Base-by-base conservation (phyloP, 2,113 vertebrate species). In the Dissostichus mawsoni region DNA sequence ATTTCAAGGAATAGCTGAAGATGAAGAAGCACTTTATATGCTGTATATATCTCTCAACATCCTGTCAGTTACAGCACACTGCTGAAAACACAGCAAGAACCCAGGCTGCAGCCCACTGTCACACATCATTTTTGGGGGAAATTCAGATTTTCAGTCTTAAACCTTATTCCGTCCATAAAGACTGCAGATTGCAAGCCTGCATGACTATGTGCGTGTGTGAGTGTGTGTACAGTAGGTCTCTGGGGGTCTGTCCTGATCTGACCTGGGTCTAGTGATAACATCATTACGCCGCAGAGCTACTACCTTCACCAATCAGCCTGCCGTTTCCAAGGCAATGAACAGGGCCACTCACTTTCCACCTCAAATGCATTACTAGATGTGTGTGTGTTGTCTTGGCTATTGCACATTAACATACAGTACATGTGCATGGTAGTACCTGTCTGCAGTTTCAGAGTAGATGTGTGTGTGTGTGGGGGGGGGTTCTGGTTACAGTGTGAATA, bases 241-340 rank as follows among this genome's bases (percentile, higher is more conserved):
- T 61, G 18, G 80, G 84, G 73, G 87, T 85, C 80, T 89, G 89
- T 89, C 91, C 92, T 92, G 59, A 88, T 70, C 65, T 91, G 85
- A 93, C 90, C 92, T 66, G 18, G 53, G 78, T 83, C 52, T 56
- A 63, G 74, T 69, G 93, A 94, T 93, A 90, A 92, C 89, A 92
- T 92, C 88, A 78, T 91, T 81, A 86, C 81, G 69, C 58, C 76
- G 75, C 69, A 58, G 63, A 58, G 79, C 83, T 56, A 69, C 79
- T 79, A 78, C 81, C 84, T 81, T 79, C 53, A 74, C 69, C 8
- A 18, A 59, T 65, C 76, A 67, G 76, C 84, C 89, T 90, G 89
- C 87, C 79, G 91, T 94, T 93, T 91, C 92, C 90, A 91, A 88
- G 92, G 93, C 85, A 77, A 93, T 91, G 90, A 81, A 76, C 86